Evolutionary conservation across 2,888 invertebrate genomes (phyloP), one percentile per base, ranked within the genome.

Genomic region (Trissolcus brochymenae): DNA sequence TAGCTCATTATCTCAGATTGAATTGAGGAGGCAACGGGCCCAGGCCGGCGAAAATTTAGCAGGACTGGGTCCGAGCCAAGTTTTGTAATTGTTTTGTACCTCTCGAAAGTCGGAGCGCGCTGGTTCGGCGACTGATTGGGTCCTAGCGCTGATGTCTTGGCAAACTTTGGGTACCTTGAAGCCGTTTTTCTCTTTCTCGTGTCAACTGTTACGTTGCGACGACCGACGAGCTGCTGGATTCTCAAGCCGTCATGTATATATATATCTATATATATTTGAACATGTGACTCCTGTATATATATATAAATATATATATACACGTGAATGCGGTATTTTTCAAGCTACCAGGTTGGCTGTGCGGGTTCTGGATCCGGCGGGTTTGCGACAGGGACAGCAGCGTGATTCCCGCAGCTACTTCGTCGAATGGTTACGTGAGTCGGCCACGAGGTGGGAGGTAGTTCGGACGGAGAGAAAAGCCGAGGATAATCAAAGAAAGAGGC

Each of bases 231-330:
- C 60, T 35, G 16, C 56, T 40, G 60, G 35, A n/a, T 64, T 61
- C 65, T 66, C 61, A 73, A 66, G 55, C 66, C 61, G 55, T 53
- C 73, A 65, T 75, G 70, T 75, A 75, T 75, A 75, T 70, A 70
- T 75, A 75, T 75, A 75, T 75, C 68, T 75, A 75, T 68, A 68
- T 68, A 76, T 70, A 71, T 76, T 56, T 70, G 9, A 60, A 70
- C 70, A 70, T 71, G 66, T 70, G 70, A 56, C 41, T 60, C 29
- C 40, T 76, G 56, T 76, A 61, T 76, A 70, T 76, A 74, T 67
- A 76, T 70, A 76, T 59, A 72, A 64, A 76, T 70, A 76, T 76
- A 70, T 71, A 76, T 64, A 71, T 66, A 66, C 61, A 65, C 65
- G 59, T 65, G 11, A 57, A 64, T 62, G 61, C 54, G 59, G 16